Evolutionary conservation across 30 jellyfish, hydroid and myxozoan species (phyloP), one percentile per base, ranked within the genome.

Genomic region (Mastigias papua): DNA sequence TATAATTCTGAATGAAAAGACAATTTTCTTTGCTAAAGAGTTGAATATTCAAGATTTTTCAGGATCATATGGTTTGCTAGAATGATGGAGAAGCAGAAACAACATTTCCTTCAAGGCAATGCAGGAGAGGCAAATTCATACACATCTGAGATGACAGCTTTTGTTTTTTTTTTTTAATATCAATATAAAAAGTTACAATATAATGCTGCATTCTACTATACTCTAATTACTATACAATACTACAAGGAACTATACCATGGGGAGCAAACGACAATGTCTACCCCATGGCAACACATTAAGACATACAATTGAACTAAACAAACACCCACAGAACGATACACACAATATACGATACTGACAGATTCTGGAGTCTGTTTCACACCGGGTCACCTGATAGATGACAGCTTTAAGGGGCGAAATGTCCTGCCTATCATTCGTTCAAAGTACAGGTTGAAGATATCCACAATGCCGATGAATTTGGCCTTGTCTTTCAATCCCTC

Each of bases 11-110:
- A 26, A 64, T 35, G 88, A 84, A 75, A 69, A 71, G 78, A 88
- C 93, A 17, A 28, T 46, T 73, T 51, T 72, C 61, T 86, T 51
- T 77, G 95, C 92, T 20, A 86, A 75, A 49, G 76, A 86, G 42
- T 34, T 77, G 83, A 48, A 61, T 17, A 22, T 75, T 33, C 49
- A 88, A 23, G 80, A 48, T 58, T 85, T 85, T 23, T n/a, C 76
- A 61, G 94, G 86, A 23, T 69, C 93, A 25, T 84, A 57, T 57
- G 95, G 92, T 25, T 86, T 88, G 95, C 73, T 75, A 10, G 75
- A 77, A 34, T 57, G 78, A 23, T 86, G 84, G 95, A 86, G 60
- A 48, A 76, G 34, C 32, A 34, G 86, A 37, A 42, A 86, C 64
- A 54, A 65, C 37, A 92, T 86, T 57, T 33, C 71, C 35, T 86